Percentiles rank a stretch among this genome's conserved stretches.
These are phyloP conservation scores for Rattus norvegicus DNA, from an alignment of 2,113 vertebrate species.

Conservation along the genomic window GRCr8 NC_086019.1:209312501-209313000, in stretches of 20 bases:
- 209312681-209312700: background rate
- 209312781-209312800: background rate
- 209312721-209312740: accelerated
- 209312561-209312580: background rate
- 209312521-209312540: background rate
- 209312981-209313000: too few species aligned
- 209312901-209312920: accelerated
- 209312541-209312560: background rate
- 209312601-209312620: background rate
- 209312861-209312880: accelerated
- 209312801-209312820: background rate
- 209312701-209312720: accelerated
- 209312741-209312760: background rate
- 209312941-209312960: background rate
- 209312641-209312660: background rate
- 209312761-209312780: accelerated
- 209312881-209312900: accelerated
- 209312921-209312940: background rate
- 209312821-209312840: background rate
- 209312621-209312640: background rate
- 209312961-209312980: background rate
- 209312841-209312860: accelerated
- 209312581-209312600: background rate
- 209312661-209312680: too few species aligned
- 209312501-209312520: background rate